Conservation (phyloP, 2,888 invertebrate species). For the Epinotia brunnichana region DNA sequence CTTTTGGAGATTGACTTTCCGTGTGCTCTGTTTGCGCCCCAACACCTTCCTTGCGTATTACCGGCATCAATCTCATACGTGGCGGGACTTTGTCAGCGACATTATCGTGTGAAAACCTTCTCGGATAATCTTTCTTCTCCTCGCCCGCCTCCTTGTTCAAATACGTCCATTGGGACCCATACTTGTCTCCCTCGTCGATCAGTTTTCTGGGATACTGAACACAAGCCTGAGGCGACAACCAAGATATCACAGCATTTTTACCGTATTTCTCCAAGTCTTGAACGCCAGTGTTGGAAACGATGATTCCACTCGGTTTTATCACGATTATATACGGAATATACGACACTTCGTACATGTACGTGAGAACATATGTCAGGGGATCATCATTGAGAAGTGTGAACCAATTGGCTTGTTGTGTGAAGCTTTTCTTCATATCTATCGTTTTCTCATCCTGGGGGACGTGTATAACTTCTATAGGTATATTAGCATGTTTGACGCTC, state of each 20-base stretch:
- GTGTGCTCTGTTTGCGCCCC: background rate
- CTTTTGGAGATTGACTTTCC: background rate
- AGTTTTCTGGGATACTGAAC: conserved; percentile 56
- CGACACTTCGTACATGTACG: conserved; percentile 64
- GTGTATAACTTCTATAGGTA: conserved; percentile 74
- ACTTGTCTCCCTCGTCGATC: conserved; percentile 60
- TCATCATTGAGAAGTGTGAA: conserved; percentile 67
- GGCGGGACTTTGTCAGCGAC: background rate
- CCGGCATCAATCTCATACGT: background rate
- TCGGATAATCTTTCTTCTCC: conserved; percentile 52
- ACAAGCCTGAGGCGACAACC: conserved; percentile 60
- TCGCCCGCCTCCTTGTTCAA: conserved; percentile 43
- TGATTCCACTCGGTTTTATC: conserved; percentile 59
- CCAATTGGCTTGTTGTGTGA: conserved; percentile 73
- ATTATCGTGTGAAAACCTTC: conserved; percentile 51
- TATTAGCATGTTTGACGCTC: conserved; percentile 61
- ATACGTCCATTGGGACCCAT: conserved; percentile 65
- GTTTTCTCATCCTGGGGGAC: conserved; percentile 67
- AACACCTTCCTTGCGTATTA: background rate
- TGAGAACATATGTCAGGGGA: conserved; percentile 59
- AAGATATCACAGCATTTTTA: conserved; percentile 70
- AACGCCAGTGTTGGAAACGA: conserved; percentile 66
- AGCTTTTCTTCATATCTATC: conserved; percentile 57
- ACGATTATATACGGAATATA: conserved; percentile 67
- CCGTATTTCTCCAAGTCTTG: conserved; percentile 68